Conservation (phyloP, 2,888 invertebrate species). For the Papilio elwesi region DNA sequence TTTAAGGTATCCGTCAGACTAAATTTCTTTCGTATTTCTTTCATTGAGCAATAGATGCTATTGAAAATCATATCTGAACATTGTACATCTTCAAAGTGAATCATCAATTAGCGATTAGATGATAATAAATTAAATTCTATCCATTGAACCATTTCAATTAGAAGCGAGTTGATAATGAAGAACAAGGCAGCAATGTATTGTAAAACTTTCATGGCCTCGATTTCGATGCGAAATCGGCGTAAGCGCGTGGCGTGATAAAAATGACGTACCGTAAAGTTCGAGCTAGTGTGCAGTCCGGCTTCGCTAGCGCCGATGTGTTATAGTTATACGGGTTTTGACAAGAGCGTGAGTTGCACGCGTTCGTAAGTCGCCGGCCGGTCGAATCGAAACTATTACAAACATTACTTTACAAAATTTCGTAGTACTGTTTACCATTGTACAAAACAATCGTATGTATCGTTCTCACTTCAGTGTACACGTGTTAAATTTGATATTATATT, state of each 20-base stretch:
- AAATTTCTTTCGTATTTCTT: too few relatives aligned
- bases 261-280: constrained; percentile 32
- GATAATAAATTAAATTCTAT: background rate
- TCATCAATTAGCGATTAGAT: background rate
- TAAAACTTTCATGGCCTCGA: constrained; percentile 6
- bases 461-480: background rate
- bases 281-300: constrained; percentile 33
- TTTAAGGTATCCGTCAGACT: too few relatives aligned
- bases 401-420: background rate
- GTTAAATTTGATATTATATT: constrained; percentile 5
- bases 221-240: constrained; percentile 36
- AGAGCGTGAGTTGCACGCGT: constrained; percentile 21
- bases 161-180: background rate
- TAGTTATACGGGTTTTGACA: constrained; percentile 28
- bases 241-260: constrained; percentile 39
- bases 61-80: background rate
- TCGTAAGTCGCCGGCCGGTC: constrained; percentile 30
- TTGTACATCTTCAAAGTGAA: background rate
- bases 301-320: constrained; percentile 20
- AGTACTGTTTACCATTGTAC: background rate
- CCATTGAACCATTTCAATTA: constrained; percentile 19
- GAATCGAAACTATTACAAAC: constrained; percentile 9
- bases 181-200: constrained; percentile 24
- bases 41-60: too few relatives aligned
- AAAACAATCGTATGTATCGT: background rate